Conservation (phyloP, 2,888 invertebrate species). For the Drosophila tanythrix region DNA sequence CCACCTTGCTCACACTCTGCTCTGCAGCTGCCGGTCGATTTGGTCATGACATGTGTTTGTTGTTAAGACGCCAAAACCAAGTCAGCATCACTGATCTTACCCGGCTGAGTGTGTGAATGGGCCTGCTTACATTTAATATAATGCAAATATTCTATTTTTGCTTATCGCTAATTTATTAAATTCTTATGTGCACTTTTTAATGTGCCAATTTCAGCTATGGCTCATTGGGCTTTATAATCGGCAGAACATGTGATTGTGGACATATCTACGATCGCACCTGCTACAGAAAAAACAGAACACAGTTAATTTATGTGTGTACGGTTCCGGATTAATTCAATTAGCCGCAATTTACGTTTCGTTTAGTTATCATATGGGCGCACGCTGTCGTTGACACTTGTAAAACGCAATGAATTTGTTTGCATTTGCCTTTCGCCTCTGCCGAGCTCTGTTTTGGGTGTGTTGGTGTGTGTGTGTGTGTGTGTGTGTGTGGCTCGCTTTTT, state of each 20-base stretch:
- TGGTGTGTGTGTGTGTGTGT: slow-evolving; percentile 9
- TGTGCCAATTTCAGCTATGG: not conserved
- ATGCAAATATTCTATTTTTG: not conserved
- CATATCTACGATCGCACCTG: slow-evolving; percentile 37
- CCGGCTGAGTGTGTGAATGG: not conserved
- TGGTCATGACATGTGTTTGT: slow-evolving; percentile 65
- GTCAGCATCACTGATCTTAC: slow-evolving; percentile 20
- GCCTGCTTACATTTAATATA: not conserved
- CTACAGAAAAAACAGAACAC: not conserved
- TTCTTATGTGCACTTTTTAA: not conserved
- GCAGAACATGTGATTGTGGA: slow-evolving; percentile 63
- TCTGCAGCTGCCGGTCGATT: slow-evolving; percentile 13
- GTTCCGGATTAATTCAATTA: slow-evolving; percentile 68
- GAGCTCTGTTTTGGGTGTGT: slow-evolving; percentile 2
- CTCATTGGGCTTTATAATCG: not conserved
- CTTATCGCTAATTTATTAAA: not conserved
- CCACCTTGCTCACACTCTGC: slow-evolving; percentile 7
- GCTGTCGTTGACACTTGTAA: slow-evolving; percentile 75
- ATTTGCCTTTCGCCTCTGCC: slow-evolving; percentile 28
- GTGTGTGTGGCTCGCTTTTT: slow-evolving; percentile 24
- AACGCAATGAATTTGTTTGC: slow-evolving; percentile 76
- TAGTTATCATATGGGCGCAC: slow-evolving; percentile 70
- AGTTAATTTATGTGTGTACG: slow-evolving; percentile 22
- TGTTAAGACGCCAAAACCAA: slow-evolving; percentile 53
- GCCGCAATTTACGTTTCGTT: slow-evolving; percentile 75